A percentile compares a stretch with the other conserved stretches of the same genome.
phyloP scores from a whole-genome alignment of 2,888 invertebrate species.

The Serripes groenlandicus region DNA sequence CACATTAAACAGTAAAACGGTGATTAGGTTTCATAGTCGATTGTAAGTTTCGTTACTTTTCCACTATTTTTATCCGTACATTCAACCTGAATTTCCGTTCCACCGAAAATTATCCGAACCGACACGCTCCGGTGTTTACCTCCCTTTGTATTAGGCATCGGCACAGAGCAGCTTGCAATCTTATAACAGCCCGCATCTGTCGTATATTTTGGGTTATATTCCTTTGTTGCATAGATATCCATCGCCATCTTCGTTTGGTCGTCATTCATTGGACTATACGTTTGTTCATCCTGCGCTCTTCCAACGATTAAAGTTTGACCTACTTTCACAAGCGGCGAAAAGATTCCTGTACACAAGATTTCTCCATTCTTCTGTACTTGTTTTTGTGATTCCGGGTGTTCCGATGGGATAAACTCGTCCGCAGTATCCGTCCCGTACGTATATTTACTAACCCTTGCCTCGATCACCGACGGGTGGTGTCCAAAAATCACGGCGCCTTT shows the following conservation, averaged over 20 bases:
- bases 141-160: background rate
- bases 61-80: conserved; percentile 34
- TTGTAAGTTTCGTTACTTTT: conserved; percentile 6
- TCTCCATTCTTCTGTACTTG: conserved; percentile 20
- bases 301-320: conserved; percentile 38
- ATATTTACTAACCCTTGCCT: conserved; percentile 55
- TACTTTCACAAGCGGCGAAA: conserved; percentile 34
- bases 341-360: conserved; percentile 34
- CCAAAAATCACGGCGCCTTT: conserved; percentile 72
- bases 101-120: conserved; percentile 41
- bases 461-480: conserved; percentile 53
- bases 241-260: conserved; percentile 19
- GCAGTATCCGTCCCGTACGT: conserved; percentile 62
- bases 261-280: conserved; percentile 23
- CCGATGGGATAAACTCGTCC: conserved; percentile 29
- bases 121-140: conserved; percentile 27
- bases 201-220: conserved; percentile 26
- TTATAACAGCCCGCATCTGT: conserved; percentile 29
- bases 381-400: conserved; percentile 51
- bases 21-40: conserved; percentile 6
- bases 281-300: conserved; percentile 15
- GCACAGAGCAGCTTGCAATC: conserved; percentile 37
- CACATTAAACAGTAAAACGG: too few species aligned
- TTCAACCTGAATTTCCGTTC: conserved; percentile 35
- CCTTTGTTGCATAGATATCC: conserved; percentile 35